Evolutionary conservation across 1,140 invertebrate genomes (phyloP), one percentile per base, ranked within the genome.

Genomic region (Drosophila triauraria): DNA sequence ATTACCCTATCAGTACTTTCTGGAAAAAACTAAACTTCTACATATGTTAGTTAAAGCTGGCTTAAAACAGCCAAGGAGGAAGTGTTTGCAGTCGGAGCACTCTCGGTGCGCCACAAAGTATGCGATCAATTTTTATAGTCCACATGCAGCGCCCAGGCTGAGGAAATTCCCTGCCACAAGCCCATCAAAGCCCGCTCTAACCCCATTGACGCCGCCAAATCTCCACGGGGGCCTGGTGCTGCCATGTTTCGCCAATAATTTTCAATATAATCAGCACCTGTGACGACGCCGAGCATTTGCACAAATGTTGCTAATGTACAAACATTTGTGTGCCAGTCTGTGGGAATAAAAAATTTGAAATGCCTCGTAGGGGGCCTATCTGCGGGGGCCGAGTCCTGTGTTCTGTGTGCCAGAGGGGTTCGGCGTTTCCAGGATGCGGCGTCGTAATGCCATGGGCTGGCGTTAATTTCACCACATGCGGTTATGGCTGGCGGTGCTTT

Each of bases 211-310:
- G 46, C 27, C 35, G 8, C 42, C 17, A 23, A 68, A 47, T 3
- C 56, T 69, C 56, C 56, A 42, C 48, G 57, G 62, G 74, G 43
- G 48, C 32, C 48, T 44, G 47, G 44, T 50, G 61, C 44, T 83
- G 83, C 83, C 86, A 87, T 87, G 83, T 75, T 83, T 88, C 78
- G 70, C 78, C 70, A 88, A 88, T 88, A 88, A 88, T 88, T 88
- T 88, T 81, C 84, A 88, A 88, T 84, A 88, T 84, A 88, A 88
- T 88, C 85, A 88, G 78, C 84, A 88, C 80, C 80, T 88, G 84
- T 75, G 84, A 81, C 80, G 75, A 51, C 42, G 44, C 57, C 40
- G 67, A 53, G 51, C 64, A 75, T 71, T 80, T 63, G 67, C 82
- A 78, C 83, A 87, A 88, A 88, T 88, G 84, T 74, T 88, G 74